phyloP scores from a whole-genome alignment of 2,113 vertebrate genomes.

The Dendropsophus ebraccatus region DNA sequence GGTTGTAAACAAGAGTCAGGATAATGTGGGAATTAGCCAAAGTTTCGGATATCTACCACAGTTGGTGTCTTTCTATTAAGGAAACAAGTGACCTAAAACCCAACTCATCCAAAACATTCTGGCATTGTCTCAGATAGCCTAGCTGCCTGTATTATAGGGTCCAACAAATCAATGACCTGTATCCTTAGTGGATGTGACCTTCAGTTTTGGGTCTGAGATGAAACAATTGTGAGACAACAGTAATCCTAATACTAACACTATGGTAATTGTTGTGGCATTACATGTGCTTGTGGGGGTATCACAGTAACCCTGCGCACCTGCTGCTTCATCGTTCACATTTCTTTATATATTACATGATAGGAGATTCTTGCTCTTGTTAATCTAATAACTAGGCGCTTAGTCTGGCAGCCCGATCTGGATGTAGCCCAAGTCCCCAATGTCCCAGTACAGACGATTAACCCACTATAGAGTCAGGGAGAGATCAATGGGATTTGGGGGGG shows the following conservation, averaged over 20 bases:
- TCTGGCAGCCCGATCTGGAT: not conserved
- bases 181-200: not conserved
- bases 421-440: not conserved
- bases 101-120: not conserved
- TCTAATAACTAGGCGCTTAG: not conserved
- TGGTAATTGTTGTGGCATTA: constrained; percentile 4
- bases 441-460: not conserved
- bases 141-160: not conserved
- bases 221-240: not conserved
- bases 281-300: not conserved
- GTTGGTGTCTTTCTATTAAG: not conserved
- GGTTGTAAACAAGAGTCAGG: not conserved
- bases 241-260: not conserved
- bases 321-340: not conserved
- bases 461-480: not conserved
- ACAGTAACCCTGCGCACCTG: not conserved
- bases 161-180: not conserved
- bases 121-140: not conserved
- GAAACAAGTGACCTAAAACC: not conserved
- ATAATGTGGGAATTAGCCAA: not conserved
- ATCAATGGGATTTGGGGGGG: not conserved
- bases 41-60: not conserved
- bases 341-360: not conserved
- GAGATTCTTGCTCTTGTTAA: not conserved
- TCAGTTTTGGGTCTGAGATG: not conserved